Evolutionary conservation across 1,140 invertebrate genomes (phyloP).

Genomic region (Bombus turneri): DNA sequence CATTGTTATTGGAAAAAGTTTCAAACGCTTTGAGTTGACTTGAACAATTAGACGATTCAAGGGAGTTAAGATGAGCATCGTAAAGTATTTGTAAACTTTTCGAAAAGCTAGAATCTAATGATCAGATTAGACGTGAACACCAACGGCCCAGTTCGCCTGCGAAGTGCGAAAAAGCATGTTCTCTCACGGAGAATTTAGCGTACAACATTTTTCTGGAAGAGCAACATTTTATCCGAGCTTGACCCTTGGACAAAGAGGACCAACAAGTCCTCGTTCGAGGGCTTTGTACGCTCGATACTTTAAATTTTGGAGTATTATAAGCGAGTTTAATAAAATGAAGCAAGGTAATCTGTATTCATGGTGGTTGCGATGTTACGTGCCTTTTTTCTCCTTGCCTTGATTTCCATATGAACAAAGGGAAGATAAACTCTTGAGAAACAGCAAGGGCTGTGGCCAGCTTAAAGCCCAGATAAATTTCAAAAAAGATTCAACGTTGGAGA

Average conservation of each 20-base stretch:
- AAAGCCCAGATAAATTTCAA: not conserved
- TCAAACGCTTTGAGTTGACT: no score
- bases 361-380: not conserved
- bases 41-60: no score
- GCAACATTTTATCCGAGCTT: not conserved
- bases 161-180: not conserved
- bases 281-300: not conserved
- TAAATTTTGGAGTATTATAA: not conserved
- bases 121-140: no score
- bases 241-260: not conserved
- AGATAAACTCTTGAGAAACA: not conserved
- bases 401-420: conserved; percentile 25
- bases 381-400: not conserved
- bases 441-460: no score
- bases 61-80: no score
- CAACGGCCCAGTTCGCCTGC: not conserved
- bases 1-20: no score
- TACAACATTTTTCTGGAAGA: not conserved
- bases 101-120: not conserved
- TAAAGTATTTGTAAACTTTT: not conserved
- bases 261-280: not conserved
- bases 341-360: conserved; percentile 32
- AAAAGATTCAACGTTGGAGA: not conserved
- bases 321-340: not conserved
- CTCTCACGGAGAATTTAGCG: not conserved